Base-by-base conservation (phyloP, 1,140 invertebrate species). In the Saccostrea echinata region DNA sequence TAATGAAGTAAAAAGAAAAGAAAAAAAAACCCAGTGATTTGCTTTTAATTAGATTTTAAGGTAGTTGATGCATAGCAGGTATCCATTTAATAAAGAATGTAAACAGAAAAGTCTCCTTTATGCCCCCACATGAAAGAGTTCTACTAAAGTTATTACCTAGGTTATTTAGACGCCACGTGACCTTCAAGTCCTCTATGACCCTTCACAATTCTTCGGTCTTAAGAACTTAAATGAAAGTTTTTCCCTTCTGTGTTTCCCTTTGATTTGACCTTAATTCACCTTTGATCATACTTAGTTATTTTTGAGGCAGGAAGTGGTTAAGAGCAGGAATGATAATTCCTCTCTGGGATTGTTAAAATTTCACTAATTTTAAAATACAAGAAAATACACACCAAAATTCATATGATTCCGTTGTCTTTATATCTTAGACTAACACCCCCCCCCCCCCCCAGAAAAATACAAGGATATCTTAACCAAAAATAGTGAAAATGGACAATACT, bases 201-300 rank as follows among this genome's bases (percentile, higher is more conserved):
- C 55, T 8, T 61, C 6, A 61, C 55, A 61, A n/a, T 61, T 61
- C 55, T 61, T 18, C 55, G 21, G 55, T 61, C 16, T n/a, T 61
- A 21, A 61, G 55, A 61, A 61, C 55, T 21, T 61, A 21, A 61
- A 61, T 61, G 16, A 21, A 18, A 61, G 18, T 61, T 61, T 61
- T 30, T 30, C 9, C 68, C 30, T 16, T 13, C 24, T 76, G 24
- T 76, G 27, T 76, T 33, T 27, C 33, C 68, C 30, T 76, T 33
- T 76, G 68, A 76, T 76, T 76, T 76, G 27, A 76, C 68, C 68
- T 76, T 30, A 76, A 11, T 30, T 30, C 30, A 76, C 27, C 68
- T 13, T 76, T 76, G 68, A 76, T 76, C 68, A 24, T 33, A 76
- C 9, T 76, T 33, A 76, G 68, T 30, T 76, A 76, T 76, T 76